These are phyloP conservation scores for Rhinatrema bivittatum DNA, from an alignment of 2,797 vertebrate genomes.

Conservation along the genomic window DNA sequence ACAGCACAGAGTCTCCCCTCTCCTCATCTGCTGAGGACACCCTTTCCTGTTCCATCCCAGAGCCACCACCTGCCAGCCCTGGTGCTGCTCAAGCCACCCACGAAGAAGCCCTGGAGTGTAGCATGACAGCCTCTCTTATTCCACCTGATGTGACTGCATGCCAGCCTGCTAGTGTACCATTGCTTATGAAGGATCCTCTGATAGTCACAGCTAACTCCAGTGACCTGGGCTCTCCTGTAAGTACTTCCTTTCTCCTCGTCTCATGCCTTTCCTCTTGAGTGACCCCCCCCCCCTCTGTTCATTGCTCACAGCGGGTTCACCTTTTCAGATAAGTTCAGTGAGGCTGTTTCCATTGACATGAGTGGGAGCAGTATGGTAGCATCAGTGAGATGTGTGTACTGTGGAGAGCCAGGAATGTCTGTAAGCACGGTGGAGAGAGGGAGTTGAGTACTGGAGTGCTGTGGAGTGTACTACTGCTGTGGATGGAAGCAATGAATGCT, in stretches of 20 bases:
- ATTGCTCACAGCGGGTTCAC: too few species aligned
- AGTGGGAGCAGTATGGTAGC: too few species aligned
- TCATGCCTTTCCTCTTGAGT: too few species aligned
- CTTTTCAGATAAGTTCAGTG: too few species aligned
- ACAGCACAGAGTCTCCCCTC: constrained; percentile 42
- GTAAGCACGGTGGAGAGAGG: too few species aligned
- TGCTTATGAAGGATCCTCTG: constrained; percentile 53
- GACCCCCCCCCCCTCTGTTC: too few species aligned
- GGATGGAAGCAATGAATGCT: too few species aligned
- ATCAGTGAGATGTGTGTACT: too few species aligned
- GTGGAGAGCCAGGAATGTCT: too few species aligned
- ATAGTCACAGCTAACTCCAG: constrained; percentile 33
- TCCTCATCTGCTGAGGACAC: constrained; percentile 48
- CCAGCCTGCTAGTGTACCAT: constrained; percentile 43
- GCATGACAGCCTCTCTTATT: constrained; percentile 17
- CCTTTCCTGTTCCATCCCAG: constrained; percentile 29
- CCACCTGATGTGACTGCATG: constrained; percentile 11
- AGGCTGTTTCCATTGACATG: too few species aligned
- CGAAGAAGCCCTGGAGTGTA: constrained; percentile 20
- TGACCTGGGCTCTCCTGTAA: constrained; percentile 48
- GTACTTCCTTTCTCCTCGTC: constrained; percentile 44
- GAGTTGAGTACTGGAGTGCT: too few species aligned
- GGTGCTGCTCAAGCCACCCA: constrained; percentile 28
- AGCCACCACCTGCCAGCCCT: constrained; percentile 19
- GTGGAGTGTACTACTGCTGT: too few species aligned